Conservation (phyloP, 2,113 vertebrate genomes). For the Sebastes schlegelii region DNA sequence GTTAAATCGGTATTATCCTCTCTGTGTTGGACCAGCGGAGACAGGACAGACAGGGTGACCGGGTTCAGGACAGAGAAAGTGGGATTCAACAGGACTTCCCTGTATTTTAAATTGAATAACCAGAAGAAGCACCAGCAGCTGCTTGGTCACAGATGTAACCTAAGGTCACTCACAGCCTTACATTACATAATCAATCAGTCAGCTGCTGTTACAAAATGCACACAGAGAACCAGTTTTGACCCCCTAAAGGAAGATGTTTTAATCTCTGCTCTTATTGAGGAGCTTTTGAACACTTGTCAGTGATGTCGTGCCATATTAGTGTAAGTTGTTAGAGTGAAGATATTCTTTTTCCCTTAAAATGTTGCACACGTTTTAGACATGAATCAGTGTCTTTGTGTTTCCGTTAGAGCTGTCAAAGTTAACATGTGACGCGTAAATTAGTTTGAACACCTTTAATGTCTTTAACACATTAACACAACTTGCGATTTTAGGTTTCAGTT, state of each 20-base stretch:
- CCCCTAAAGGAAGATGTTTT: background rate
- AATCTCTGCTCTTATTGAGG: background rate
- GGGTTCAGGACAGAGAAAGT: slow-evolving; percentile 39
- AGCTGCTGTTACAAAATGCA: slow-evolving; percentile 17
- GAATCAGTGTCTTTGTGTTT: background rate
- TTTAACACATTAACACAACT: too few relatives aligned
- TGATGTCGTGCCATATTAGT: background rate
- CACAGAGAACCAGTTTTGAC: background rate
- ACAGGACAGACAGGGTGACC: slow-evolving; percentile 41
- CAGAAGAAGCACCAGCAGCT: slow-evolving; percentile 24
- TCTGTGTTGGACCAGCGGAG: slow-evolving; percentile 37
- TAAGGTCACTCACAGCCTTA: slow-evolving; percentile 43
- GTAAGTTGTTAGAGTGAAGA: background rate
- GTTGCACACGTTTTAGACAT: background rate
- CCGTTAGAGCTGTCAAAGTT: too few relatives aligned
- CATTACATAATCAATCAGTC: slow-evolving; percentile 60
- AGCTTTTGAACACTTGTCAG: background rate
- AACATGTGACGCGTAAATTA: too few relatives aligned
- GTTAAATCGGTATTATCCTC: slow-evolving; percentile 69
- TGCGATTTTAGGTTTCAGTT: too few relatives aligned
- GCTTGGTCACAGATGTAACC: slow-evolving; percentile 43
- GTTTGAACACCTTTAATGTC: too few relatives aligned
- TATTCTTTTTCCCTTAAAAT: background rate
- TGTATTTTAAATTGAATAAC: slow-evolving; percentile 40
- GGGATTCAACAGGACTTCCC: slow-evolving; percentile 34